phyloP scores from a whole-genome alignment of 2,113 vertebrate species.

The Psephotus haematonotus region DNA sequence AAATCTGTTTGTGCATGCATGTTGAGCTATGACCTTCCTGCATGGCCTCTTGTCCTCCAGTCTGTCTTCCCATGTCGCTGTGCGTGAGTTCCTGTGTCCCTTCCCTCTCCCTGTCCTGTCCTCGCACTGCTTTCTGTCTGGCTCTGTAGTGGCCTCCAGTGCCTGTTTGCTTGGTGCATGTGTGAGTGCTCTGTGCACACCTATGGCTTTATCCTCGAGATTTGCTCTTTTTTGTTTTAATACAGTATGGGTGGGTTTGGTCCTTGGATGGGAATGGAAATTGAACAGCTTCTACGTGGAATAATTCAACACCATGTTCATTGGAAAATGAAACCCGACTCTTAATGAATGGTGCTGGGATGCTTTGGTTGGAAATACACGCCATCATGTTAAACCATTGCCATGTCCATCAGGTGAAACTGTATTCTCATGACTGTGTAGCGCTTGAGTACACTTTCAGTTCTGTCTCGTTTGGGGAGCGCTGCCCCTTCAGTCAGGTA shows the following conservation, averaged over 20 bases:
- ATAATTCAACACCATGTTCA: background rate
- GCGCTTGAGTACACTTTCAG: slow-evolving; percentile 39
- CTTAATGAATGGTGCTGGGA: slow-evolving; percentile 5
- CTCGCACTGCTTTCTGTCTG: background rate
- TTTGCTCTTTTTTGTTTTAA: slow-evolving; percentile 16
- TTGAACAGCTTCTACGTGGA: slow-evolving; percentile 56
- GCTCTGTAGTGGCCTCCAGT: background rate
- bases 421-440: slow-evolving; percentile 46
- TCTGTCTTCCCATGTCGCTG: background rate
- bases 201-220: slow-evolving; percentile 5
- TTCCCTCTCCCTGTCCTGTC: background rate
- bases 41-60: background rate
- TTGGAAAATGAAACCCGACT: slow-evolving; percentile 22
- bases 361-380: slow-evolving; percentile 62
- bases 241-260: slow-evolving; percentile 6
- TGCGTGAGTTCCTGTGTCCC: background rate
- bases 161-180: slow-evolving; percentile 40
- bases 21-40: background rate
- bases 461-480: slow-evolving; percentile 52
- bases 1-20: slow-evolving; percentile 19
- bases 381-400: slow-evolving; percentile 83
- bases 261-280: slow-evolving; percentile 39
- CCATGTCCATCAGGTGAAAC: slow-evolving; percentile 82
- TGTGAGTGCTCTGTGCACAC: background rate
- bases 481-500: slow-evolving; percentile 23